These are phyloP conservation scores for Euspilapteryx auroguttella DNA, from an alignment of 2,888 invertebrate genomes.

Conservation along the genomic window DNA sequence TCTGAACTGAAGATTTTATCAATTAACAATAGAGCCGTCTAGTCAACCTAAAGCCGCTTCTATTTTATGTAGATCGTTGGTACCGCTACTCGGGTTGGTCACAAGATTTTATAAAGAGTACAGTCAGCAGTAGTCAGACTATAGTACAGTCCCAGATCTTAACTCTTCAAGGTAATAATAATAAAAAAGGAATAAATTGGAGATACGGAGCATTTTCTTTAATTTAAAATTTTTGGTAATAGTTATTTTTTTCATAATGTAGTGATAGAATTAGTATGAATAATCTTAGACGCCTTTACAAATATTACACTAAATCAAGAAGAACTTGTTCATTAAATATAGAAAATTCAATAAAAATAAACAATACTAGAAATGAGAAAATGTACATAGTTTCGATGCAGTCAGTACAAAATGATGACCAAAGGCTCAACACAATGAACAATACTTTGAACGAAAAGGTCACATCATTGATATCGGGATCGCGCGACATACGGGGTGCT, in stretches of 20 bases:
- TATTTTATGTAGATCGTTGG: slow-evolving; percentile 17
- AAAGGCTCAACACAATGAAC: slow-evolving; percentile 49
- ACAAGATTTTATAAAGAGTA: too few relatives aligned
- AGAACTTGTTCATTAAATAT: too few relatives aligned
- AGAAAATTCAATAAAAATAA: too few relatives aligned
- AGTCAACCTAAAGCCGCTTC: slow-evolving; percentile 30
- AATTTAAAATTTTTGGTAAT: too few relatives aligned
- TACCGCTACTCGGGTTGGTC: slow-evolving; percentile 14
- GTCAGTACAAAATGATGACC: slow-evolving; percentile 36
- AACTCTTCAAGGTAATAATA: too few relatives aligned
- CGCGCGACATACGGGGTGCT: slow-evolving; percentile 28
- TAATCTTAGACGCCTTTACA: too few relatives aligned
- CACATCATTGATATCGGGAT: slow-evolving; percentile 52
- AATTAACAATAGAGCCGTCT: slow-evolving; percentile 24
- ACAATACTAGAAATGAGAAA: background rate
- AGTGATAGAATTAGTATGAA: too few relatives aligned
- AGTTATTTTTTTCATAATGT: too few relatives aligned
- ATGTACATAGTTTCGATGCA: slow-evolving; percentile 10
- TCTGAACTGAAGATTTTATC: slow-evolving; percentile 17
- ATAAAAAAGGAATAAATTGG: too few relatives aligned
- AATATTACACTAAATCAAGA: too few relatives aligned
- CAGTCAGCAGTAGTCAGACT: slow-evolving; percentile 15
- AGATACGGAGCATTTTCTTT: too few relatives aligned
- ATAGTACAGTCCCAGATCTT: too few relatives aligned
- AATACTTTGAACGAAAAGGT: slow-evolving; percentile 48